Percentiles rank a stretch among this genome's conserved stretches.
Evolutionary conservation across 2,797 vertebrate genomes (phyloP).

Genomic region (Brachyalestes nurse): DNA sequence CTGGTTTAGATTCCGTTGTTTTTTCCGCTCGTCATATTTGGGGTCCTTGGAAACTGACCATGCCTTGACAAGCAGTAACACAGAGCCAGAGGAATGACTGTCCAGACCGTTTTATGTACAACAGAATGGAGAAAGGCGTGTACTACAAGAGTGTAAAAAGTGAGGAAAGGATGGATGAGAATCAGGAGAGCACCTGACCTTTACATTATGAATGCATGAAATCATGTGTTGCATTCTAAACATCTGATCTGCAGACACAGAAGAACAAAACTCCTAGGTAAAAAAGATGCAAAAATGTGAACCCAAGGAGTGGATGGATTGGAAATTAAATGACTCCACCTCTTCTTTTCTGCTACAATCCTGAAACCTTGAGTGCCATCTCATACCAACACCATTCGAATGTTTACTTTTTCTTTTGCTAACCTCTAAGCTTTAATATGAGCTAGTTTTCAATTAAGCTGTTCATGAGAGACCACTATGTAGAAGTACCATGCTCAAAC

Average conservation of each 20-base stretch:
- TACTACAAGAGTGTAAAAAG: background rate
- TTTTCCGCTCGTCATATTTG: background rate
- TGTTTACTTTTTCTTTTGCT: no score
- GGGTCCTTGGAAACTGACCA: background rate
- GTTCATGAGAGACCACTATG: no score
- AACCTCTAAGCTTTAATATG: no score
- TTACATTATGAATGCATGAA: background rate
- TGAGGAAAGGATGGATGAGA: background rate
- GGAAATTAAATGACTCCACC: no score
- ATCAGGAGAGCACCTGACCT: background rate
- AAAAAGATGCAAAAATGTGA: no score
- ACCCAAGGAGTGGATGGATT: no score
- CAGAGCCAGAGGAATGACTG: background rate
- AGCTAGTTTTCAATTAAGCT: no score
- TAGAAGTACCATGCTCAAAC: no score
- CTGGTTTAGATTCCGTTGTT: background rate
- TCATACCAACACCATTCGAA: no score
- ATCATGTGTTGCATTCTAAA: background rate
- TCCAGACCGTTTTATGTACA: background rate
- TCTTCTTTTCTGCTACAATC: no score
- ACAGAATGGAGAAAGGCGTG: background rate
- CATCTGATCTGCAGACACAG: background rate
- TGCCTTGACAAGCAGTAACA: background rate
- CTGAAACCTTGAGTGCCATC: no score
- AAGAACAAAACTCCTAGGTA: background rate